These are phyloP conservation scores for Melipona bicolor DNA, from an alignment of 2,888 invertebrate genomes.

Conservation along the genomic window DNA sequence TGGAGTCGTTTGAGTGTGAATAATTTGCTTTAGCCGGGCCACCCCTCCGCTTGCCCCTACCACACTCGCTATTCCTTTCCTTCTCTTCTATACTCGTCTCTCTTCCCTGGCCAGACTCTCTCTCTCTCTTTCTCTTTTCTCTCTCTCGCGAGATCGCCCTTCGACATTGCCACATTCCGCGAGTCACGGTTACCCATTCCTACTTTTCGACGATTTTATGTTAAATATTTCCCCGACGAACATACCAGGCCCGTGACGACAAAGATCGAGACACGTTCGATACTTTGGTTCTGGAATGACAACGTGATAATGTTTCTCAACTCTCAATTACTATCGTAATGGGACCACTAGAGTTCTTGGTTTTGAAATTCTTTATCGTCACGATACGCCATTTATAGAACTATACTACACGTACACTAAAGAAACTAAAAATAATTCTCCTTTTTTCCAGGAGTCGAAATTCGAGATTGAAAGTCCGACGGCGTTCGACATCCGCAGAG, in stretches of 20 bases:
- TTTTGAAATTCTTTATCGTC: too few relatives aligned
- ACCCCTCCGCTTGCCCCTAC: slow-evolving; percentile 76
- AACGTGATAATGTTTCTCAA: too few relatives aligned
- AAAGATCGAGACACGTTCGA: too few relatives aligned
- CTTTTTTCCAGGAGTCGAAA: not conserved
- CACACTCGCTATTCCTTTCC: slow-evolving; percentile 52
- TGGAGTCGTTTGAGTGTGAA: slow-evolving; percentile 90
- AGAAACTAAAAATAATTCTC: too few relatives aligned
- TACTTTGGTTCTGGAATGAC: too few relatives aligned
- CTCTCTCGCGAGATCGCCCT: slow-evolving; percentile 48
- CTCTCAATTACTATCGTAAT: too few relatives aligned
- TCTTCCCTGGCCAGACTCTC: slow-evolving; percentile 31
- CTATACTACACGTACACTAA: too few relatives aligned
- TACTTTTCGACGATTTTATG: slow-evolving; percentile 36
- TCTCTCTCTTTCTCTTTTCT: slow-evolving; percentile 13
- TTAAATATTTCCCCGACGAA: not conserved
- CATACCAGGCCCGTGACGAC: too few relatives aligned
- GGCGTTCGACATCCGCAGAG: not conserved
- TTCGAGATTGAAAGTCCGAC: not conserved
- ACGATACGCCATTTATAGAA: too few relatives aligned
- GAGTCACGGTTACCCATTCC: slow-evolving; percentile 59
- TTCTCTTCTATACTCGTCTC: slow-evolving; percentile 25
- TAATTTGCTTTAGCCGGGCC: slow-evolving; percentile 87
- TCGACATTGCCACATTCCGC: slow-evolving; percentile 64
- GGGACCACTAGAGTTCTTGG: too few relatives aligned